These are phyloP conservation scores for Bursaphelenchus okinawaensis DNA, from an alignment of 2,888 invertebrate genomes.

Conservation along the genomic window DNA sequence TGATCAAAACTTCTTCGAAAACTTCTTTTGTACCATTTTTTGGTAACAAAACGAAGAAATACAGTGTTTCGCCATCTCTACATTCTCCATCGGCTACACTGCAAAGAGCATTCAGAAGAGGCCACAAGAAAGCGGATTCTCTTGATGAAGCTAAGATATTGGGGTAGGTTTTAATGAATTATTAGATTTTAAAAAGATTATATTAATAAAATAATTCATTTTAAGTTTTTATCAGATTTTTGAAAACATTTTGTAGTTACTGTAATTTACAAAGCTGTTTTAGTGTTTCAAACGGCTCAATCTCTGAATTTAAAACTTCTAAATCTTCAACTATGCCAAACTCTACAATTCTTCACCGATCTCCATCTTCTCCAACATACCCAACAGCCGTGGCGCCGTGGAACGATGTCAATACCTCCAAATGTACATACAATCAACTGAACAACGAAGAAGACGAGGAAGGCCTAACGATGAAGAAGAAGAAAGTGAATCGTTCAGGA, in stretches of 20 bases:
- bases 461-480: neutral
- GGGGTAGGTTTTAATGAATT: no score
- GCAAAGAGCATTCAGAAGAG: neutral
- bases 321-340: no score
- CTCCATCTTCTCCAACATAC: neutral
- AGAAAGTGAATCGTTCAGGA: neutral
- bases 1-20: neutral
- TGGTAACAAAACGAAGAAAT: neutral
- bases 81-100: neutral
- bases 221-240: neutral
- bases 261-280: neutral
- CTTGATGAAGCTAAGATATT: neutral
- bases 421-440: neutral
- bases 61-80: neutral
- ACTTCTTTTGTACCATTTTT: neutral
- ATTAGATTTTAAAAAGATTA: neutral
- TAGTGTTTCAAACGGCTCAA: neutral
- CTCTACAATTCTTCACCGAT: neutral
- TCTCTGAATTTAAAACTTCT: neutral
- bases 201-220: neutral
- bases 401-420: conserved; percentile 4
- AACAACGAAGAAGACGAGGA: neutral
- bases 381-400: neutral
- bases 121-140: neutral
- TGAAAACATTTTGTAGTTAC: neutral